Conservation (phyloP, 2,888 invertebrate species). For the Elmis aenea region DNA sequence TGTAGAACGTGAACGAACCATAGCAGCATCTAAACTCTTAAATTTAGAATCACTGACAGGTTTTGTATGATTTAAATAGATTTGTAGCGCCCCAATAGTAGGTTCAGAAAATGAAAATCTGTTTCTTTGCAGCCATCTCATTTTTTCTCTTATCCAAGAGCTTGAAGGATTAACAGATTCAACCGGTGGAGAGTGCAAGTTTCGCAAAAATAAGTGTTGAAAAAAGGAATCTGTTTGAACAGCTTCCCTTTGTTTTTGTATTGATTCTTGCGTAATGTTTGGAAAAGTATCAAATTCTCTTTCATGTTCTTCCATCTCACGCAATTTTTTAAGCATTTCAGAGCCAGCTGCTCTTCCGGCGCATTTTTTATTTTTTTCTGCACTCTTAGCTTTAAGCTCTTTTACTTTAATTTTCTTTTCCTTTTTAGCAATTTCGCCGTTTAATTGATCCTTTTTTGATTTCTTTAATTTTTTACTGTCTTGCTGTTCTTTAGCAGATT, state of each 20-base stretch:
- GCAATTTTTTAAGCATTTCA: constrained; percentile 29
- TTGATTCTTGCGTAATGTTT: constrained; percentile 44
- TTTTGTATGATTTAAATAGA: constrained; percentile 63
- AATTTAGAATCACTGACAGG: constrained; percentile 71
- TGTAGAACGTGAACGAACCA: constrained; percentile 49
- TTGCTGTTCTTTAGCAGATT: constrained; percentile 8
- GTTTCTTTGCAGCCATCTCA: constrained; percentile 58
- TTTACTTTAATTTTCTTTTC: constrained; percentile 23
- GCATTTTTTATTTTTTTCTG: constrained; percentile 31
- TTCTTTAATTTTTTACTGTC: constrained; percentile 35
- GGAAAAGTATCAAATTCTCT: constrained; percentile 3
- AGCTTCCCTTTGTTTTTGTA: constrained; percentile 55
- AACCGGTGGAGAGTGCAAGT: constrained; percentile 44
- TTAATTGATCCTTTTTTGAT: constrained; percentile 39
- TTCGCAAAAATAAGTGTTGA: constrained; percentile 63
- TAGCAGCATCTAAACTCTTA: constrained; percentile 56
- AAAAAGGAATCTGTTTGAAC: constrained; percentile 64
- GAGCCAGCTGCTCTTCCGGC: constrained; percentile 33
- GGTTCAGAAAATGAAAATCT: constrained; percentile 46
- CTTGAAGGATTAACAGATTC: constrained; percentile 26
- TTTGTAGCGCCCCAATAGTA: constrained; percentile 53
- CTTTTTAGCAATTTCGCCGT: constrained; percentile 37
- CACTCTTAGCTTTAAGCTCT: no score
- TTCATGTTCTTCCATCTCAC: constrained; percentile 22
- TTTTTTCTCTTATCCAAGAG: constrained; percentile 63